phyloP scores from a whole-genome alignment of 2,113 vertebrate genomes.

The Bambusicola thoracicus region DNA sequence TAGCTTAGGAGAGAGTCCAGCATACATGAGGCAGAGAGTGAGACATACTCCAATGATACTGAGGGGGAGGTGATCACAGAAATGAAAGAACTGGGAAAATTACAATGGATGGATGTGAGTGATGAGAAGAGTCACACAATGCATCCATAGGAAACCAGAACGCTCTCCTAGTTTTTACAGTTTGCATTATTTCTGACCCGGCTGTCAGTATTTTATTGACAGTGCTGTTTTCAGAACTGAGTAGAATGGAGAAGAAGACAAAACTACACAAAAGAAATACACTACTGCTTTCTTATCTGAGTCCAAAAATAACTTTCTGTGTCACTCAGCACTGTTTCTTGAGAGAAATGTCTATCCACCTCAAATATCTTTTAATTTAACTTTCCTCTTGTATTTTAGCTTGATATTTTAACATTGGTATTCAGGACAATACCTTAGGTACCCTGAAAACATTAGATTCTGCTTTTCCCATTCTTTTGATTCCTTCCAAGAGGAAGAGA shows the following conservation, averaged over 20 bases:
- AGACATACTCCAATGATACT: neutral
- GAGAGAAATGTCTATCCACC: neutral
- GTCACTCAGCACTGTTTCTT: neutral
- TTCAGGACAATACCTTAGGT: neutral
- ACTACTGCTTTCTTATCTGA: neutral
- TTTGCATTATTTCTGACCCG: neutral
- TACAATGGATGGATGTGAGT: neutral
- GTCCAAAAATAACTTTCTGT: neutral
- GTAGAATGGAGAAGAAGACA: neutral
- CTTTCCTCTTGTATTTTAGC: neutral
- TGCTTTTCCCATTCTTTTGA: neutral
- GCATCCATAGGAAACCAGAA: neutral
- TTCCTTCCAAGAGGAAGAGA: neutral
- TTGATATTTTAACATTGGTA: neutral
- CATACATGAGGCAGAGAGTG: neutral
- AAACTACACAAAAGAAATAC: neutral
- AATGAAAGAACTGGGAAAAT: neutral
- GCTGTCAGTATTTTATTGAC: neutral
- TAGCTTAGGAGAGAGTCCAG: neutral
- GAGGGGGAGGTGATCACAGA: rapidly evolving
- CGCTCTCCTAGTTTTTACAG: neutral
- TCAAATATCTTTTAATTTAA: neutral
- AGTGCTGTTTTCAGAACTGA: neutral
- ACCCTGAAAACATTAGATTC: neutral
- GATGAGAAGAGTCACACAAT: neutral